phyloP scores from a whole-genome alignment of 2,113 vertebrate species.

The Phylloscopus trochilus region DNA sequence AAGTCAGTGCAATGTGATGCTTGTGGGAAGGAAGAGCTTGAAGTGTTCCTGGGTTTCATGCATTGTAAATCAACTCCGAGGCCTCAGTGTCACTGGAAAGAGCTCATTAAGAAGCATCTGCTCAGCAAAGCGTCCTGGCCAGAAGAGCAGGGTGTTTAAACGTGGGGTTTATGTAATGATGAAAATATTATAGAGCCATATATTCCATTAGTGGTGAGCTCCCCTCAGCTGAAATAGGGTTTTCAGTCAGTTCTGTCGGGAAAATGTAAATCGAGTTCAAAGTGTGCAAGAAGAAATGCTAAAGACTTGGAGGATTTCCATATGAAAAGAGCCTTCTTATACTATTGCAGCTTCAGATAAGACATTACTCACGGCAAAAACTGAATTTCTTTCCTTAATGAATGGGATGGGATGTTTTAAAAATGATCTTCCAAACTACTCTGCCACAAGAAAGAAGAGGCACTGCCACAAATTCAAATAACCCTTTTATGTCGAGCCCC shows the following conservation, averaged over 20 bases:
- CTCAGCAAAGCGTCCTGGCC: background rate
- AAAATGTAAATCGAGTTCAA: background rate
- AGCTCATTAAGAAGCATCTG: constrained; percentile 40
- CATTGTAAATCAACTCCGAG: constrained; percentile 14
- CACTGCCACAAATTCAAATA: background rate
- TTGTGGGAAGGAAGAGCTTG: background rate
- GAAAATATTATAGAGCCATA: background rate
- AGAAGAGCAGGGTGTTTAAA: constrained; percentile 26
- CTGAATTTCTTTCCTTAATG: background rate
- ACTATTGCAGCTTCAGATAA: background rate
- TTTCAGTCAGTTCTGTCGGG: background rate
- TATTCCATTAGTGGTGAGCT: background rate
- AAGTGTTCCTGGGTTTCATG: background rate
- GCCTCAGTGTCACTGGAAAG: background rate
- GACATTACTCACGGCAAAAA: background rate
- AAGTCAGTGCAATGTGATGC: background rate
- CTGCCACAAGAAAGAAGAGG: background rate
- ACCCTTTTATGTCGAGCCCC: background rate
- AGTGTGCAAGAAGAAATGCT: background rate
- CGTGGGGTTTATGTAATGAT: background rate
- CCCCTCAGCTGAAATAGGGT: background rate
- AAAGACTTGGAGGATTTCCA: constrained; percentile 23
- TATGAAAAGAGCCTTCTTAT: background rate
- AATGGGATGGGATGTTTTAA: background rate
- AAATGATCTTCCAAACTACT: background rate